Evolutionary conservation across 2,888 invertebrate genomes (phyloP).

Genomic region (Cetonia aurata): DNA sequence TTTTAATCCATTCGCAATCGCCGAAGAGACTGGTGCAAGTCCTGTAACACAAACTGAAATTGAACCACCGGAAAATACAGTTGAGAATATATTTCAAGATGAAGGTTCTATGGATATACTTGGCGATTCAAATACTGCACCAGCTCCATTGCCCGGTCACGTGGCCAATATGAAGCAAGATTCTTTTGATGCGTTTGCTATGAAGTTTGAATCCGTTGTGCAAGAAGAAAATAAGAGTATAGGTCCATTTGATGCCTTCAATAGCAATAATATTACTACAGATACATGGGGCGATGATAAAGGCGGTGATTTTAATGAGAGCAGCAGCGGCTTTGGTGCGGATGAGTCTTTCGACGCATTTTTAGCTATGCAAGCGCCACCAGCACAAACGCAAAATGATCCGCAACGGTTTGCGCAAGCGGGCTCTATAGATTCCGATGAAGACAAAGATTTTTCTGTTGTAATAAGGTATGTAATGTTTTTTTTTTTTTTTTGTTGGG

Average conservation of each 20-base stretch:
- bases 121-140: conserved; percentile 40
- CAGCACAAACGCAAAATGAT: conserved; percentile 74
- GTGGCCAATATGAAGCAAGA: conserved; percentile 61
- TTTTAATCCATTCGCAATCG: conserved; percentile 68
- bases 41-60: conserved; percentile 52
- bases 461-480: conserved; percentile 80
- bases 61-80: conserved; percentile 15
- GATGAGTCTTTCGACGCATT: conserved; percentile 86
- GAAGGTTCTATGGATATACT: conserved; percentile 46
- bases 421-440: conserved; percentile 83
- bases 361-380: conserved; percentile 83
- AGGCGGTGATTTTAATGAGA: conserved; percentile 60
- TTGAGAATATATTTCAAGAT: conserved; percentile 38
- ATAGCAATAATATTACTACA: conserved; percentile 60
- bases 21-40: conserved; percentile 56
- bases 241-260: conserved; percentile 71
- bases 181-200: conserved; percentile 89
- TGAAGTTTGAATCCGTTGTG: conserved; percentile 85
- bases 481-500: too few relatives aligned
- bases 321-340: conserved; percentile 72
- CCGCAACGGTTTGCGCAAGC: conserved; percentile 73
- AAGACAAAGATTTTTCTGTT: conserved; percentile 84
- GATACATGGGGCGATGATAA: conserved; percentile 64
- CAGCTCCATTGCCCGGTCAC: conserved; percentile 38
- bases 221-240: conserved; percentile 67